phyloP scores from a whole-genome alignment of 2,888 invertebrate genomes.

The Onthophagus sagittarius region DNA sequence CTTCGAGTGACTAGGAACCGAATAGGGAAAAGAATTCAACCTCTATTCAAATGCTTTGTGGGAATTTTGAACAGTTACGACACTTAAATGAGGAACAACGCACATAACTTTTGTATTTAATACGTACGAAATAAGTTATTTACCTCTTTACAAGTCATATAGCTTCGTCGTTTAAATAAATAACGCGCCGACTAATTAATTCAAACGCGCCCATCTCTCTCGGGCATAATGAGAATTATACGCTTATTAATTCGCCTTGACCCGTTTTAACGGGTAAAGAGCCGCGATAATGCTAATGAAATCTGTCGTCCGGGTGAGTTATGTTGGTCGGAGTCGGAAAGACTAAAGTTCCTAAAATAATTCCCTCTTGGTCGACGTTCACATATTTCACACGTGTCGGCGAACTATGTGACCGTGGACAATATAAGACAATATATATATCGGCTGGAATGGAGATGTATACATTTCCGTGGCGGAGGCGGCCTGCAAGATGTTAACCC shows the following conservation, averaged over 20 bases:
- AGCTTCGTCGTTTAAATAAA: neutral
- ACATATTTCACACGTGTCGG: conserved; percentile 3
- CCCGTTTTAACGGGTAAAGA: neutral
- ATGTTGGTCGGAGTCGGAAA: neutral
- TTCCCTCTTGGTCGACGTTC: neutral
- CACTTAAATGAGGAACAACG: neutral
- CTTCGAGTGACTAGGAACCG: neutral
- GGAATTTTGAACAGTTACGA: neutral
- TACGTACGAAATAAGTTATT: neutral
- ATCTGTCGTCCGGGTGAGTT: neutral
- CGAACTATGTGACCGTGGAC: neutral
- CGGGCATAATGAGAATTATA: neutral
- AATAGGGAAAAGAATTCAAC: neutral
- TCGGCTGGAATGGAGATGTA: conserved; percentile 8
- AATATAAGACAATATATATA: conserved; percentile 8
- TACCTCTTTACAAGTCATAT: neutral
- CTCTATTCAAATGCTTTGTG: too few species aligned
- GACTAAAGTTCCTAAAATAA: neutral
- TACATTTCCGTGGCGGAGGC: conserved; percentile 14
- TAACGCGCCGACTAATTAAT: neutral
- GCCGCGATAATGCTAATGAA: neutral
- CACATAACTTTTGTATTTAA: neutral
- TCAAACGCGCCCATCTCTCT: neutral
- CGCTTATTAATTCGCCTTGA: neutral
- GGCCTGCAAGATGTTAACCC: conserved; percentile 29